phyloP scores from a whole-genome alignment of 2,113 vertebrate genomes.

The Oncorhynchus clarkii region DNA sequence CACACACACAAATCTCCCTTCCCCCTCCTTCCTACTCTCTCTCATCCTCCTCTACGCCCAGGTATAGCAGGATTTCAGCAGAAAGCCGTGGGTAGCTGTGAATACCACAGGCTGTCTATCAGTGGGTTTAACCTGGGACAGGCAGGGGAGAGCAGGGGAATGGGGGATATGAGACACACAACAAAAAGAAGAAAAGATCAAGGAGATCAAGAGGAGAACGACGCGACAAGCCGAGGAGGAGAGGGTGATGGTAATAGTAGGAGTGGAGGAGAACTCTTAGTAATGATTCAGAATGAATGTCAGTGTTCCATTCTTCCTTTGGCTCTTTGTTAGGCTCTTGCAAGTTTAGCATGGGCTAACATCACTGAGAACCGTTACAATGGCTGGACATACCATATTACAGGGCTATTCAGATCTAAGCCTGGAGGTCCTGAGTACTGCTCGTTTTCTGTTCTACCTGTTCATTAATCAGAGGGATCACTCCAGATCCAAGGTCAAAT shows the following conservation, averaged over 20 bases:
- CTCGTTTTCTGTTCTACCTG: too few relatives aligned
- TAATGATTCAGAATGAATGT: background rate
- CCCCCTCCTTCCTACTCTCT: constrained; percentile 21
- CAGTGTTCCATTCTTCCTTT: background rate
- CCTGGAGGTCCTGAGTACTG: too few relatives aligned
- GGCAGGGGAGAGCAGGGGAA: constrained; percentile 29
- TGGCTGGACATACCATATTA: too few relatives aligned
- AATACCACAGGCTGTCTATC: constrained; percentile 6
- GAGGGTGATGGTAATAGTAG: background rate
- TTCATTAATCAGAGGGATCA: too few relatives aligned
- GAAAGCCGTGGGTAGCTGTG: too few relatives aligned
- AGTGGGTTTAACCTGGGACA: constrained; percentile 26
- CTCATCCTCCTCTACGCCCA: constrained; percentile 5
- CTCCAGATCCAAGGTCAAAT: too few relatives aligned
- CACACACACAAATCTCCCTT: background rate
- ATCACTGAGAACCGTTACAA: too few relatives aligned
- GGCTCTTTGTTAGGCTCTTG: background rate
- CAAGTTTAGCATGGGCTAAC: background rate
- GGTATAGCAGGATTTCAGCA: too few relatives aligned
- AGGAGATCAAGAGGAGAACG: background rate
- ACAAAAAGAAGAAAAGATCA: background rate
- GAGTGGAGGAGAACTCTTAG: background rate
- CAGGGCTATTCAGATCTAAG: too few relatives aligned
- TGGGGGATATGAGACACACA: background rate
- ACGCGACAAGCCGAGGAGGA: too few relatives aligned